Evolutionary conservation across 23 tunicate genomes (phyloP).

Genomic region (Trididemnum nubilum): DNA sequence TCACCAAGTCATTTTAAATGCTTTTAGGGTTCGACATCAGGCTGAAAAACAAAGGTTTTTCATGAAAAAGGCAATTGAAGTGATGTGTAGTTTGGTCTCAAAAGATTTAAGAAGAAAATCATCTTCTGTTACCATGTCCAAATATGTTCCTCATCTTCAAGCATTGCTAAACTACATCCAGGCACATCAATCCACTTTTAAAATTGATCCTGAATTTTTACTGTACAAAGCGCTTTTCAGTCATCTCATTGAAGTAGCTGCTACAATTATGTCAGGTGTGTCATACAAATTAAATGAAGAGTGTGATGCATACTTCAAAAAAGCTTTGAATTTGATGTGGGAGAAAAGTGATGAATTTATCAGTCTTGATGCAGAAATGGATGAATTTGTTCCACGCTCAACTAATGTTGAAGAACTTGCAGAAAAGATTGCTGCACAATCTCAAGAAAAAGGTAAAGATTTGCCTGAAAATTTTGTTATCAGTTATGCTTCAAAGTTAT

Average conservation of each 20-base stretch:
- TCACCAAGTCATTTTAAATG: slow-evolving; percentile 48
- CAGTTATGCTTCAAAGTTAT: slow-evolving; percentile 13
- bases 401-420: slow-evolving; percentile 19
- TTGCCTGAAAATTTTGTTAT: slow-evolving; percentile 24
- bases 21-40: slow-evolving; percentile 21
- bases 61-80: slow-evolving; percentile 24
- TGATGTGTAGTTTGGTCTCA: slow-evolving; percentile 25
- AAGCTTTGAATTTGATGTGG: slow-evolving; percentile 30
- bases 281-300: background rate
- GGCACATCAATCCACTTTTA: background rate
- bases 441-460: background rate
- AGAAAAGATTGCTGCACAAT: background rate
- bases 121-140: background rate
- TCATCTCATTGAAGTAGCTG: slow-evolving; percentile 41
- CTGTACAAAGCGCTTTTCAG: slow-evolving; percentile 13
- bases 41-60: background rate
- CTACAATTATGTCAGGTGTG: slow-evolving; percentile 16
- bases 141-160: slow-evolving; percentile 14
- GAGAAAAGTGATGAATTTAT: background rate
- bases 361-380: background rate
- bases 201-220: background rate
- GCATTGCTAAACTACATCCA: slow-evolving; percentile 3
- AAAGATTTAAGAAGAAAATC: slow-evolving; percentile 43
- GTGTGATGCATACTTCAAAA: background rate
- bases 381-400: too few species aligned